phyloP scores from a whole-genome alignment of 2,888 invertebrate genomes.

The Pachydiplax longipennis region DNA sequence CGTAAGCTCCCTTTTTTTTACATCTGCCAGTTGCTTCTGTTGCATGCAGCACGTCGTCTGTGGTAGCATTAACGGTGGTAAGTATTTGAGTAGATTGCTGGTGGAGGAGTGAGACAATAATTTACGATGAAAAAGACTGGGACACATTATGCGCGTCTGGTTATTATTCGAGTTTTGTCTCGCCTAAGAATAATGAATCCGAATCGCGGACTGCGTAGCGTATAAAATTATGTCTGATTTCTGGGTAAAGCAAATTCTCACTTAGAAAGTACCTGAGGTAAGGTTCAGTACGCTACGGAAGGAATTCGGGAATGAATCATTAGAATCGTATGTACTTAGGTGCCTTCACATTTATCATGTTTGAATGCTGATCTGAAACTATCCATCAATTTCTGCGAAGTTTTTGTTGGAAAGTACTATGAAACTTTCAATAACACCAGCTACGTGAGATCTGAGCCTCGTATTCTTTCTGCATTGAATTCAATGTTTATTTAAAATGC shows the following conservation, averaged over 20 bases:
- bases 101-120: background rate
- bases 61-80: background rate
- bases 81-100: background rate
- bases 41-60: background rate
- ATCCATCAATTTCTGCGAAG: too few relatives aligned
- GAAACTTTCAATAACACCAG: too few relatives aligned
- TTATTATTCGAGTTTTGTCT: background rate
- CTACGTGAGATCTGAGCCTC: too few relatives aligned
- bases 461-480: too few relatives aligned
- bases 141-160: background rate
- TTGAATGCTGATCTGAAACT: too few relatives aligned
- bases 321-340: too few relatives aligned
- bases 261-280: background rate
- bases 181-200: background rate
- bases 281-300: too few relatives aligned
- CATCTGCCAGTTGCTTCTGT: background rate
- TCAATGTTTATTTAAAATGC: too few relatives aligned
- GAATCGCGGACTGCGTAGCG: background rate
- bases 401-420: too few relatives aligned
- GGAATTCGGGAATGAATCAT: too few relatives aligned
- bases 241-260: background rate
- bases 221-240: background rate
- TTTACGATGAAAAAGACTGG: background rate
- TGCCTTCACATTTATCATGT: too few relatives aligned
- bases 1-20: background rate